These are phyloP conservation scores for Dermochelys coriacea DNA, from an alignment of 2,797 vertebrate species.

Conservation along the genomic window DNA sequence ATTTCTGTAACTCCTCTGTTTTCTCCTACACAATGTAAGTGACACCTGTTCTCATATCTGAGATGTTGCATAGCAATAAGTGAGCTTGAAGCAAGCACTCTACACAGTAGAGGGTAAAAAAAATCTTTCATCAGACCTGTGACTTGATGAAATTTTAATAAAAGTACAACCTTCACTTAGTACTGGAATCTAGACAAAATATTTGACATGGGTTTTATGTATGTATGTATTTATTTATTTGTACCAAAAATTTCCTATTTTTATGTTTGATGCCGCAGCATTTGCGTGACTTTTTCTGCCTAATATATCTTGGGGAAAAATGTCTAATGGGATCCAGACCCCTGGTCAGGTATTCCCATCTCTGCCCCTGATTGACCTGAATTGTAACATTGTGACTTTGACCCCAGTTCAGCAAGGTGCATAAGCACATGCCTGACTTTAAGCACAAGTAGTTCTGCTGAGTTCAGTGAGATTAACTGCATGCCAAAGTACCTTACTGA, in stretches of 20 bases:
- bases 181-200: too few relatives aligned
- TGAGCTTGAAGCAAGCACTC: too few relatives aligned
- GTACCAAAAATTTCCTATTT: neutral
- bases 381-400: neutral
- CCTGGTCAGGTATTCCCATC: neutral
- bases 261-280: neutral
- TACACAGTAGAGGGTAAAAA: too few relatives aligned
- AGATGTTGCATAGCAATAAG: too few relatives aligned
- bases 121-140: too few relatives aligned
- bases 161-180: too few relatives aligned
- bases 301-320: neutral
- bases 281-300: neutral
- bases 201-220: too few relatives aligned
- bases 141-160: too few relatives aligned
- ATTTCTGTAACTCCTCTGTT: too few relatives aligned
- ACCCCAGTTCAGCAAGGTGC: neutral
- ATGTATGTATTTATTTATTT: too few relatives aligned
- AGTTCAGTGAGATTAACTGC: neutral
- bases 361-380: neutral
- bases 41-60: too few relatives aligned
- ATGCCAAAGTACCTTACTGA: neutral
- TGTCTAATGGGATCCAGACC: neutral
- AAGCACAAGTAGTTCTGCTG: neutral
- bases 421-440: neutral
- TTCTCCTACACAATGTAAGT: too few relatives aligned